Evolutionary conservation across 2,888 invertebrate species (phyloP).

Genomic region (Phortica okadai): DNA sequence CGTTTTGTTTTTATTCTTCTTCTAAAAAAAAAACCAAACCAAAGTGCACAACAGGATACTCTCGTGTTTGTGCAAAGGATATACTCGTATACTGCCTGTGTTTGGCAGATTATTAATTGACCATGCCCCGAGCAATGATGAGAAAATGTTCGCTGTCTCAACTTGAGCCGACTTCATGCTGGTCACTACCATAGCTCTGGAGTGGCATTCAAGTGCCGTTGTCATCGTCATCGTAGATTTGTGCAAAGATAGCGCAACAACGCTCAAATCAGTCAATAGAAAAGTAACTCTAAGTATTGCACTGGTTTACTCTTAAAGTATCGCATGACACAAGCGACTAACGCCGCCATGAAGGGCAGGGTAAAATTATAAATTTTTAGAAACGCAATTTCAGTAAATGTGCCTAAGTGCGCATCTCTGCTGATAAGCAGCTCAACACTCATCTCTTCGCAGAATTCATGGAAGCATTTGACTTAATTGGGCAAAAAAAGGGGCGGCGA

Average conservation of each 20-base stretch:
- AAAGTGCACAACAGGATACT: slow-evolving; percentile 60
- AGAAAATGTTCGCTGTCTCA: slow-evolving; percentile 60
- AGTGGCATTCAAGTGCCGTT: slow-evolving; percentile 61
- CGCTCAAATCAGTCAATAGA: background rate
- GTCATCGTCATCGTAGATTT: slow-evolving; percentile 50
- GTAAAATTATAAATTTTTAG: slow-evolving; percentile 13
- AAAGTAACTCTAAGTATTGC: slow-evolving; percentile 9
- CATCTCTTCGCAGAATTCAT: slow-evolving; percentile 20
- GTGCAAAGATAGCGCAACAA: slow-evolving; percentile 54
- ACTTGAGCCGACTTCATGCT: slow-evolving; percentile 41
- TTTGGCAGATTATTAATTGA: slow-evolving; percentile 61
- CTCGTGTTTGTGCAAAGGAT: slow-evolving; percentile 49
- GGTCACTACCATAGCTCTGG: slow-evolving; percentile 5
- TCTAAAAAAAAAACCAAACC: slow-evolving; percentile 62
- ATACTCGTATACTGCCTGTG: slow-evolving; percentile 27
- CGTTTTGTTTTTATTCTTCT: slow-evolving; percentile 52
- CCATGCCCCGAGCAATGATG: slow-evolving; percentile 60
- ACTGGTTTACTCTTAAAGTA: slow-evolving; percentile 53
- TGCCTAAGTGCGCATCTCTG: background rate
- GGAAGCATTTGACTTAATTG: slow-evolving; percentile 18
- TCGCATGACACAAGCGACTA: slow-evolving; percentile 48
- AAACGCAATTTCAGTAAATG: slow-evolving; percentile 4
- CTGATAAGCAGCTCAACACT: background rate
- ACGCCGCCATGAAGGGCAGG: slow-evolving; percentile 36
- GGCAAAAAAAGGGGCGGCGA: background rate